A percentile compares a stretch with the other conserved stretches of the same genome.
Conservation (phyloP, 30 jellyfish, hydroid and myxozoan species). For the Morbakka virulenta region DNA sequence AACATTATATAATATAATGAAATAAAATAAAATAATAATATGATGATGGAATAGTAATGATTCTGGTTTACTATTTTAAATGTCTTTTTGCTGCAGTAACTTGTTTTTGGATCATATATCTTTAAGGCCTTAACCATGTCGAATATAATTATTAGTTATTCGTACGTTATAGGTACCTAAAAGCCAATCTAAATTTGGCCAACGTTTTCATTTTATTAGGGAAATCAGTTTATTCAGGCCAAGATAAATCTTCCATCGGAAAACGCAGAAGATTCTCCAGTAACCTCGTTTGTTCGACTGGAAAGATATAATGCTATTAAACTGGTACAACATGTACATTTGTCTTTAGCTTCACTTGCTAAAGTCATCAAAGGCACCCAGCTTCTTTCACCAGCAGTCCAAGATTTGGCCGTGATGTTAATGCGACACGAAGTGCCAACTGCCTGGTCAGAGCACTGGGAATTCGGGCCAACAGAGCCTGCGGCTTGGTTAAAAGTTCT, state of each 20-base stretch:
- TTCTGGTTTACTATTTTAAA: too few species aligned
- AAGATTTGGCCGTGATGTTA: conserved; percentile 68
- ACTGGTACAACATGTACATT: conserved; percentile 80
- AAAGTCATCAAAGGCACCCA: conserved; percentile 94
- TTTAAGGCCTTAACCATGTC: too few species aligned
- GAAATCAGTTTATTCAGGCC: conserved; percentile 73
- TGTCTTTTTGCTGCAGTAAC: too few species aligned
- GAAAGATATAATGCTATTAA: conserved; percentile 81
- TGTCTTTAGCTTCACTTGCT: conserved; percentile 91
- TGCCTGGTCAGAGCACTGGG: conserved; percentile 89
- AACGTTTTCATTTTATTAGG: conserved; percentile 29
- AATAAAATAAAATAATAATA: too few species aligned
- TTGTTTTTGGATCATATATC: too few species aligned
- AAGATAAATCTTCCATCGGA: conserved; percentile 64
- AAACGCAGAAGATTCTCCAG: conserved; percentile 65
- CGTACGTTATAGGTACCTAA: too few species aligned
- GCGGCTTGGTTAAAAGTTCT: conserved; percentile 82
- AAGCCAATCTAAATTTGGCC: background rate
- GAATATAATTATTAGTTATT: too few species aligned
- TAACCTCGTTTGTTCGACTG: conserved; percentile 65
- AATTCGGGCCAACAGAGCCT: conserved; percentile 95
- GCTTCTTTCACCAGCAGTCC: conserved; percentile 80
- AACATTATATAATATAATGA: too few species aligned
- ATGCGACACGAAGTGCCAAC: conserved; percentile 92
- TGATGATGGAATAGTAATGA: too few species aligned